Evolutionary conservation across 2,888 invertebrate species (phyloP), one percentile per base, ranked within the genome.

Genomic region (Myopa tessellatipennis): DNA sequence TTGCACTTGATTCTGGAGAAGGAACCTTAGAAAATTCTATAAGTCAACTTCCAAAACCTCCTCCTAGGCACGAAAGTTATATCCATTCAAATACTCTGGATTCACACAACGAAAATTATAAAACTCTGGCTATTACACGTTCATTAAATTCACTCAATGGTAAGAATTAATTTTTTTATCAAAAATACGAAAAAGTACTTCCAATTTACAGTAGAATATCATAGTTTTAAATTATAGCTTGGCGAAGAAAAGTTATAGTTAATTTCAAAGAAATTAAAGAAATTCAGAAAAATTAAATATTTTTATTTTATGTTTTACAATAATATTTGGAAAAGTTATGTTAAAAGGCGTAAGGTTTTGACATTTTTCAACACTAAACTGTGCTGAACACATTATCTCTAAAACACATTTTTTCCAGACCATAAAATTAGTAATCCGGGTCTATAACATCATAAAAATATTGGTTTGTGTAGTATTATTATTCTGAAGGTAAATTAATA

Each of bases 11-110:
- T 87, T 93, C 93, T 76, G 93, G 93, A 3, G 94, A 94, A 86
- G 93, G 93, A 18, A 93, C 93, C 40, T 88, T 93, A 85, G 95
- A 93, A 87, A 94, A 92, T 91, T 94, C 91, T 85, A 93, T 92
- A 91, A 93, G 89, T 87, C 93, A 88, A 90, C 91, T 89, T 89
- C 91, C 79, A 85, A 92, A 80, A 91, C 93, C 82, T 83, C 95
- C 95, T 67, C 94, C 95, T 0, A 89, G 95, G 55, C 93, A 94
- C 85, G 95, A 95, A 86, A 95, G 95, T 86, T 95, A 95, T 87
- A 93, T 94, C 88, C 90, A 94, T 78, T 93, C 94, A 88, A 91
- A 91, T 83, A 91, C 91, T 86, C 82, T 86, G 61, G 88, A 89
- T 77, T 92, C 92, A 80, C 92, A 92, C 81, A 92, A 92, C 83